A percentile compares a stretch with the other conserved stretches of the same genome.
phyloP scores from a whole-genome alignment of 1,140 invertebrate species.

The Camponotus floridanus region DNA sequence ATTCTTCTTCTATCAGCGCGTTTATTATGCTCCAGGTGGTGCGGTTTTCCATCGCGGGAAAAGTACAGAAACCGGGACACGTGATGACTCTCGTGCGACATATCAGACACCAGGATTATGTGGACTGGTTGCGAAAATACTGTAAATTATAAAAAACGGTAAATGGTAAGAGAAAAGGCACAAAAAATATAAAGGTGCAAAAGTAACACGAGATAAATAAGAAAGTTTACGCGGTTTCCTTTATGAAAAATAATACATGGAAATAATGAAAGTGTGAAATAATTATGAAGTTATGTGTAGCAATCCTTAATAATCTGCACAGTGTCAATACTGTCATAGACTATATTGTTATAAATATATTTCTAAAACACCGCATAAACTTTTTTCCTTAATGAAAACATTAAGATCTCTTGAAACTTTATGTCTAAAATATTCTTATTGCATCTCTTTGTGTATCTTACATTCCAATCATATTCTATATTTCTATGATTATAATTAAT shows the following conservation, averaged over 20 bases:
- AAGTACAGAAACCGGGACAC: neutral
- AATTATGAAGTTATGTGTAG: neutral
- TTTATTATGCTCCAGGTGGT: conserved; percentile 48
- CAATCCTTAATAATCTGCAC: neutral
- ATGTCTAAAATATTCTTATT: neutral
- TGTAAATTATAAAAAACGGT: neutral
- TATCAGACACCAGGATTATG: neutral
- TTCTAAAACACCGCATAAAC: too few relatives aligned
- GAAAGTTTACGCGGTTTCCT: neutral
- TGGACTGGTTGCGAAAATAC: neutral
- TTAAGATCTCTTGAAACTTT: too few relatives aligned
- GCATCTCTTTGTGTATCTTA: neutral
- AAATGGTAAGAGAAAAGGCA: too few relatives aligned
- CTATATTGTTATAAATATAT: too few relatives aligned
- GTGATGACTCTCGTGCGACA: conserved; percentile 11
- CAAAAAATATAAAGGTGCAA: neutral
- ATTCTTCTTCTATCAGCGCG: conserved; percentile 41
- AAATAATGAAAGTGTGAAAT: neutral
- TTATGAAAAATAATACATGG: neutral
- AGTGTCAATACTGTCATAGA: too few relatives aligned
- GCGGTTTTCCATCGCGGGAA: conserved; percentile 9
- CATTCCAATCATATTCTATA: neutral
- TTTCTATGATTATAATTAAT: conserved; percentile 2
- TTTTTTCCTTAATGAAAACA: too few relatives aligned
- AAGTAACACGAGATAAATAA: neutral